A percentile compares a stretch with the other conserved stretches of the same genome.
Conservation (phyloP, 2,888 invertebrate genomes). For the Catocala sponsa region DNA sequence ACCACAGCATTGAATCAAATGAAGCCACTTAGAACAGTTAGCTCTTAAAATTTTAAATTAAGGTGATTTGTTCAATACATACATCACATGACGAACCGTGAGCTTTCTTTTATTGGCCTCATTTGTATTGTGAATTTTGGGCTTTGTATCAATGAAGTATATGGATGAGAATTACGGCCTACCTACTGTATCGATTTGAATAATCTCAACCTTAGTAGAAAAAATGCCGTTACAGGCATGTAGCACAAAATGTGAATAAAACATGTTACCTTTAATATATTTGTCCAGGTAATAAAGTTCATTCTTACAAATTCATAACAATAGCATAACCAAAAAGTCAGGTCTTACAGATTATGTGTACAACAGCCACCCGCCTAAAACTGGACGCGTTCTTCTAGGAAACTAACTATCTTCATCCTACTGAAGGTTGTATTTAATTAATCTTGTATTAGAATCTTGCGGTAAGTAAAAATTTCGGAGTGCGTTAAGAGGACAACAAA, state of each 20-base stretch:
- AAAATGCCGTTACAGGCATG: conserved; percentile 27
- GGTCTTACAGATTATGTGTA: too few relatives aligned
- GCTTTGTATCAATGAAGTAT: conserved; percentile 33
- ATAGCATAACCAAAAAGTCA: too few relatives aligned
- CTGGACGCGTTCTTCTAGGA: too few relatives aligned
- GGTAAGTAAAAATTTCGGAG: too few relatives aligned
- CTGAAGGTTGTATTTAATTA: too few relatives aligned
- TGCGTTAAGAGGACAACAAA: too few relatives aligned
- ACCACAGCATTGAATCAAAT: conserved; percentile 25
- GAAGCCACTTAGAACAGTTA: conserved; percentile 45
- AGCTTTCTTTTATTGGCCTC: conserved; percentile 51
- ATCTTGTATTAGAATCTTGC: too few relatives aligned
- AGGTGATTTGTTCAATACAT: conserved; percentile 50
- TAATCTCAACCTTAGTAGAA: conserved; percentile 37
- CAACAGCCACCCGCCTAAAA: too few relatives aligned
- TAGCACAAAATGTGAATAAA: conserved; percentile 39
- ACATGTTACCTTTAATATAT: conserved; percentile 22
- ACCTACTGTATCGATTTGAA: conserved; percentile 48
- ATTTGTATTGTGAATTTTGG: conserved; percentile 53
- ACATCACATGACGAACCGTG: conserved; percentile 45
- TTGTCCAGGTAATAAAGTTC: neutral
- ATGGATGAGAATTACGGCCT: conserved; percentile 27
- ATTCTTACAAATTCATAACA: too few relatives aligned
- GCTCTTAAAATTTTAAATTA: conserved; percentile 44
- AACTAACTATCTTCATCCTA: too few relatives aligned